A percentile compares a stretch with the other conserved stretches of the same genome.
Evolutionary conservation across 2,797 vertebrate genomes (phyloP).

Genomic region (Rhinella marina): DNA sequence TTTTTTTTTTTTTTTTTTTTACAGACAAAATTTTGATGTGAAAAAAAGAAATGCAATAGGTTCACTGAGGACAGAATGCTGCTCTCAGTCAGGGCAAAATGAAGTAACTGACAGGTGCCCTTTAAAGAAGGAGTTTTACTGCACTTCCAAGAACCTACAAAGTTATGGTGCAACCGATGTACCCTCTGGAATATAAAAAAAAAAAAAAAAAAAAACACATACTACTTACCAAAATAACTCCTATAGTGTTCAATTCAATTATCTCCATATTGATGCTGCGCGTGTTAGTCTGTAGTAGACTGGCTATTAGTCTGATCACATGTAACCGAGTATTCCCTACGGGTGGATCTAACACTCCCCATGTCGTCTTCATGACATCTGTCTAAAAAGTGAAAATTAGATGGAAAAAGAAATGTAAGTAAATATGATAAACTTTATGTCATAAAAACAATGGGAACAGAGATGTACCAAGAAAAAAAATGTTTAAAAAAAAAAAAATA

Average conservation of each 20-base stretch:
- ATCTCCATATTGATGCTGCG: conserved; percentile 91
- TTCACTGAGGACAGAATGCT: too few species aligned
- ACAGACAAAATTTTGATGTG: too few species aligned
- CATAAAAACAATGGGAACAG: neutral
- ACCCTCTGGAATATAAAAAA: too few species aligned
- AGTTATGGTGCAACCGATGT: too few species aligned
- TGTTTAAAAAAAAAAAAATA: conserved; percentile 62
- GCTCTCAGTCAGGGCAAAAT: too few species aligned
- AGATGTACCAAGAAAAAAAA: neutral
- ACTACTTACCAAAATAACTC: conserved; percentile 90
- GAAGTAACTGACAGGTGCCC: too few species aligned
- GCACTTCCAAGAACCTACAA: too few species aligned
- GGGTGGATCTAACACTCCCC: conserved; percentile 94
- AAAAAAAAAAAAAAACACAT: too few species aligned
- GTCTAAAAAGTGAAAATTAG: conserved; percentile 75
- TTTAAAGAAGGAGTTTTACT: too few species aligned
- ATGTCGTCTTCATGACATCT: conserved; percentile 94
- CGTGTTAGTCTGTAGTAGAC: conserved; percentile 91
- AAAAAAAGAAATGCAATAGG: too few species aligned
- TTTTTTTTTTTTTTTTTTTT: too few species aligned
- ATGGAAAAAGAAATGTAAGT: neutral
- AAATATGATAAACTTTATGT: neutral
- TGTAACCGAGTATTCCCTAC: conserved; percentile 95
- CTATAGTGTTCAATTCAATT: conserved; percentile 94
- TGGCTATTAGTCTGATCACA: conserved; percentile 93